These are phyloP conservation scores for Abrostola tripartita DNA, from an alignment of 2,888 invertebrate species.

Conservation along the genomic window DNA sequence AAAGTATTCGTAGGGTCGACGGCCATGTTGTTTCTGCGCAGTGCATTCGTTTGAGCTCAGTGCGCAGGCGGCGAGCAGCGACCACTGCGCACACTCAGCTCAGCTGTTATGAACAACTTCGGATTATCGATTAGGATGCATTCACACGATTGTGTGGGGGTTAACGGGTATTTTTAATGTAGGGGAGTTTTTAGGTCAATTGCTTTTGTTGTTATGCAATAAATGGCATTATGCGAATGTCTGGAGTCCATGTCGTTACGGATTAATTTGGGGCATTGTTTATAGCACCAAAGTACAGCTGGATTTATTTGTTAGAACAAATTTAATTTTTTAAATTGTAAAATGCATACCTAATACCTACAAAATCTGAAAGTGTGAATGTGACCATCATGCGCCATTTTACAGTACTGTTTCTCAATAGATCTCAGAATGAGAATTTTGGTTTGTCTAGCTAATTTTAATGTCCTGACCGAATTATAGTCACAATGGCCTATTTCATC, in stretches of 20 bases:
- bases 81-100: slow-evolving; percentile 61
- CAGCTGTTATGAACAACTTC: slow-evolving; percentile 56
- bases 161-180: slow-evolving; percentile 43
- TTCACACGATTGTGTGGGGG: slow-evolving; percentile 51
- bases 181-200: slow-evolving; percentile 63
- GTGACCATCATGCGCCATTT: too few relatives aligned
- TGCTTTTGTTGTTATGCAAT: slow-evolving; percentile 53
- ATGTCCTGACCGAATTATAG: too few relatives aligned
- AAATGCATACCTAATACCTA: too few relatives aligned
- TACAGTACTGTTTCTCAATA: too few relatives aligned
- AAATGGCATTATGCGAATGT: slow-evolving; percentile 41
- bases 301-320: too few relatives aligned
- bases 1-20: slow-evolving; percentile 66
- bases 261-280: slow-evolving; percentile 15
- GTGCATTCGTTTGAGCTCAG: slow-evolving; percentile 58
- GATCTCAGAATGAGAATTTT: too few relatives aligned
- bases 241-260: slow-evolving; percentile 5
- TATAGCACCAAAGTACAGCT: too few relatives aligned
- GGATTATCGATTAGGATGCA: slow-evolving; percentile 61
- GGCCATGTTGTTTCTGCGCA: slow-evolving; percentile 69
- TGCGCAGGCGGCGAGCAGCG: slow-evolving; percentile 75
- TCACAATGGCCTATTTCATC: too few relatives aligned
- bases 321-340: too few relatives aligned
- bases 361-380: too few relatives aligned
- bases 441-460: too few relatives aligned